Evolutionary conservation across 2,113 vertebrate genomes (phyloP), one percentile per base, ranked within the genome.

Genomic region (Protobothrops mucrosquamatus): DNA sequence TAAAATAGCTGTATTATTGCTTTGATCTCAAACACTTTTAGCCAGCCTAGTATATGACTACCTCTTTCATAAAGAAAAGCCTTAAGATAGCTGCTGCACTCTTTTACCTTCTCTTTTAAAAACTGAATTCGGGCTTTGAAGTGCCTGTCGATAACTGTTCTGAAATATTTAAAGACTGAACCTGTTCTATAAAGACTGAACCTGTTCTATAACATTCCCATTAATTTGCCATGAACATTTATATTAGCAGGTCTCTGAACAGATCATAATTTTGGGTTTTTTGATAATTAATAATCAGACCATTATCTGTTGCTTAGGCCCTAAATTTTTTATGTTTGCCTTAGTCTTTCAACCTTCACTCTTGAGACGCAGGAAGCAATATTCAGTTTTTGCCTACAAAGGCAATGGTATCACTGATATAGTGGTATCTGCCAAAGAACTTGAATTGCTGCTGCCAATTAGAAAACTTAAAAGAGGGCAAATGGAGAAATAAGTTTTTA

Each of bases 251-350:
- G n/a, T 74, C 69, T 74, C 6, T 74, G 69, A 74, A 74, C 7
- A 74, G 69, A 74, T 39, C 34, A 43, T 22, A 81, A 39, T 18
- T 81, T 81, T 39, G 39, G n/a, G 2, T 39, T 81, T 81, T 43
- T 81, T 81, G 74, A 81, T 81, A 81, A 74, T 34, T 34, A 34
- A 39, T 43, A 81, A 43, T 39, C 34, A 9, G 34, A 39, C 18
- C 34, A 81, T 34, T 22, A 81, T 81, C 74, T 81, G 74, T 81
- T 39, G 69, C 15, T 20, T 81, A 81, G 34, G 18, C 9, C 54
- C 92, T 22, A 39, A 51, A 15, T 0, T 0, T 92, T 46, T 81
- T 0, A 0, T 90, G 74, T 92, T 8, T 46, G n/a, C 85, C 55
- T 93, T 0, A 0, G 57, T 87, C 34, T 64, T 24, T 91, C 52